Conservation (phyloP, 2,888 invertebrate genomes). For the Philhelius pedissequus region DNA sequence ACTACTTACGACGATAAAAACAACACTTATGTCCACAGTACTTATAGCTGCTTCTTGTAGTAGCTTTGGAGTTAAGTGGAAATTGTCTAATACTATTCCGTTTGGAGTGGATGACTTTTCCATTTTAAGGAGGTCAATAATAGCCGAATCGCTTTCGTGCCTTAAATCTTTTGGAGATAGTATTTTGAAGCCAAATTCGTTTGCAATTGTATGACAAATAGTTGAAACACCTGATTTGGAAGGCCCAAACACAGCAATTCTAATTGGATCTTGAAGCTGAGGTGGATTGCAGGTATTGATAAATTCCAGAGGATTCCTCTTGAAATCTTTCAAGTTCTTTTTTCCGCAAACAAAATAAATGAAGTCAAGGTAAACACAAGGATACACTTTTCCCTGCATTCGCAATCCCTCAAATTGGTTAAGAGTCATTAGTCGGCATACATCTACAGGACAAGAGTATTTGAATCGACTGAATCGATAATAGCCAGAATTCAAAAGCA, state of each 20-base stretch:
- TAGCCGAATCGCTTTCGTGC: slow-evolving; percentile 78
- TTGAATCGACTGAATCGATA: slow-evolving; percentile 83
- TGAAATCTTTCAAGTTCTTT: slow-evolving; percentile 80
- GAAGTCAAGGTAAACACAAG: slow-evolving; percentile 81
- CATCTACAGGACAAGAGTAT: slow-evolving; percentile 83
- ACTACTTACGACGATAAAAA: slow-evolving; percentile 79
- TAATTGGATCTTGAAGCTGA: slow-evolving; percentile 80
- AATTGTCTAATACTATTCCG: slow-evolving; percentile 84
- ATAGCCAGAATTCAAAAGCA: slow-evolving; percentile 81
- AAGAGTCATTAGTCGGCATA: slow-evolving; percentile 75
- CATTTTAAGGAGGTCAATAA: slow-evolving; percentile 81
- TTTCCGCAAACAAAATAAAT: slow-evolving; percentile 82
- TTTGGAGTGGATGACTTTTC: slow-evolving; percentile 80
- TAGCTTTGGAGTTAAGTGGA: slow-evolving; percentile 81
- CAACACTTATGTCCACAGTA: slow-evolving; percentile 81
- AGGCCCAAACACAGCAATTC: slow-evolving; percentile 82
- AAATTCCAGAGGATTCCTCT: slow-evolving; percentile 81
- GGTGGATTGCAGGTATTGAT: slow-evolving; percentile 77
- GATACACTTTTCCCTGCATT: slow-evolving; percentile 77
- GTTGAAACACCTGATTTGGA: slow-evolving; percentile 83
- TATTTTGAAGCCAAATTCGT: slow-evolving; percentile 78
- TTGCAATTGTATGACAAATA: slow-evolving; percentile 80
- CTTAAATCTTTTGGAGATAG: background rate
- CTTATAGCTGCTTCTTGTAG: slow-evolving; percentile 79
- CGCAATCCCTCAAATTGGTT: slow-evolving; percentile 41